phyloP scores from a whole-genome alignment of 1,140 invertebrate genomes.

The Drosophila ananassae region DNA sequence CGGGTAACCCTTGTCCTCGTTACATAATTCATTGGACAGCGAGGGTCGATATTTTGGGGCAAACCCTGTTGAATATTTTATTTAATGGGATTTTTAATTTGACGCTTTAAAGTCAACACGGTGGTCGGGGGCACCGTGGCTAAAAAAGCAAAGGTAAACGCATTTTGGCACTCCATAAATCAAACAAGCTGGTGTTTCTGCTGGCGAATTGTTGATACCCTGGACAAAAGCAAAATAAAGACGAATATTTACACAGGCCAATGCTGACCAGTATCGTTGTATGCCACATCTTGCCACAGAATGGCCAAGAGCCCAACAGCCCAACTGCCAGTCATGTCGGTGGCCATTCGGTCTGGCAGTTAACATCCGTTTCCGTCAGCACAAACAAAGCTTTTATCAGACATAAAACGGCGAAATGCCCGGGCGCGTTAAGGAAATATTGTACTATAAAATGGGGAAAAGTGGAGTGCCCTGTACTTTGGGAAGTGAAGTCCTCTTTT shows the following conservation, averaged over 20 bases:
- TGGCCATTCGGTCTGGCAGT: conserved; percentile 71
- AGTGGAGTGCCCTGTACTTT: conserved; percentile 15
- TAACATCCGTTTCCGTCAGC: conserved; percentile 78
- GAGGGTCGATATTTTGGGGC: conserved; percentile 47
- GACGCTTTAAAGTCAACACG: conserved; percentile 54
- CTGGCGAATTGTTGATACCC: conserved; percentile 32
- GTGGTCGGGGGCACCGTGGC: not conserved
- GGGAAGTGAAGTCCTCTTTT: conserved; percentile 20
- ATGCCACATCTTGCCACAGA: not conserved
- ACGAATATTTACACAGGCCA: conserved; percentile 33
- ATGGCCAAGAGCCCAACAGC: conserved; percentile 1
- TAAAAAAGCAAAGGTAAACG: conserved; percentile 39
- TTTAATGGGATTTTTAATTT: conserved; percentile 69
- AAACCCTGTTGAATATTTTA: conserved; percentile 68
- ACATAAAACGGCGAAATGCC: conserved; percentile 61
- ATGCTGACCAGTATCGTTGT: conserved; percentile 6
- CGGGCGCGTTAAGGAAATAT: conserved; percentile 52
- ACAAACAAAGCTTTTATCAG: conserved; percentile 76
- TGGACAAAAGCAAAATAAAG: not conserved
- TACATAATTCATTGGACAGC: conserved; percentile 55
- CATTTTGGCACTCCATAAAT: conserved; percentile 63
- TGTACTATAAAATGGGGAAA: conserved; percentile 30
- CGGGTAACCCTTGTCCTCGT: not conserved
- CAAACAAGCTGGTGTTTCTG: conserved; percentile 18
- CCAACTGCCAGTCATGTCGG: conserved; percentile 56